Evolutionary conservation across 2,797 vertebrate genomes (phyloP).

Genomic region (Tangara arthus): DNA sequence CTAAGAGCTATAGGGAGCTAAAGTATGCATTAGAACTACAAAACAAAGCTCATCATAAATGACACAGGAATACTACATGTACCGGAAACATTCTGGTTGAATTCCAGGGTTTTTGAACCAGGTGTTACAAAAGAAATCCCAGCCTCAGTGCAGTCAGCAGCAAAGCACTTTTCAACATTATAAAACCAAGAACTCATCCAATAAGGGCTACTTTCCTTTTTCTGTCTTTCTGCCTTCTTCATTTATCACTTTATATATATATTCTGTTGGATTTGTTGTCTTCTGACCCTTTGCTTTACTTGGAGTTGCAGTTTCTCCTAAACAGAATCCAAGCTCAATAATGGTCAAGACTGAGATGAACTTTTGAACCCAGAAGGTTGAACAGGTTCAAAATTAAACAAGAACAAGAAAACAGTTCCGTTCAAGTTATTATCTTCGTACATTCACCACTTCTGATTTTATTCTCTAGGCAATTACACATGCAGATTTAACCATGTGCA

Average conservation of each 20-base stretch:
- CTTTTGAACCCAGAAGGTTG: neutral
- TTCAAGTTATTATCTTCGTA: conserved; percentile 15
- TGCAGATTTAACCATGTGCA: conserved; percentile 6
- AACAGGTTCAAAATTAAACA: conserved; percentile 32
- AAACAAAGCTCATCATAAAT: neutral
- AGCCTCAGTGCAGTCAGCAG: neutral
- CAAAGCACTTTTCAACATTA: neutral
- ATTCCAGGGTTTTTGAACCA: neutral
- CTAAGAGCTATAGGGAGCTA: neutral
- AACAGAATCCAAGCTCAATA: conserved; percentile 39
- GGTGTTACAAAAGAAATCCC: neutral
- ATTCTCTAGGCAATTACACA: neutral
- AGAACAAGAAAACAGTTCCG: neutral
- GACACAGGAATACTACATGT: neutral
- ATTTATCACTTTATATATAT: conserved; percentile 45
- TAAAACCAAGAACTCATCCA: neutral
- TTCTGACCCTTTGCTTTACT: conserved; percentile 10
- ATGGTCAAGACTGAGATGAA: conserved; percentile 41
- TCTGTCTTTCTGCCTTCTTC: neutral
- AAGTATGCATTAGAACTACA: neutral
- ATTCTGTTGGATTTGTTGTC: conserved; percentile 42
- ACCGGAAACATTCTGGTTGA: neutral
- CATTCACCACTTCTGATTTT: neutral
- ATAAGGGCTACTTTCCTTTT: neutral
- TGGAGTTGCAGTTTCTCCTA: neutral